phyloP scores from a whole-genome alignment of 2,888 invertebrate genomes.

The Drosophila mercatorum region DNA sequence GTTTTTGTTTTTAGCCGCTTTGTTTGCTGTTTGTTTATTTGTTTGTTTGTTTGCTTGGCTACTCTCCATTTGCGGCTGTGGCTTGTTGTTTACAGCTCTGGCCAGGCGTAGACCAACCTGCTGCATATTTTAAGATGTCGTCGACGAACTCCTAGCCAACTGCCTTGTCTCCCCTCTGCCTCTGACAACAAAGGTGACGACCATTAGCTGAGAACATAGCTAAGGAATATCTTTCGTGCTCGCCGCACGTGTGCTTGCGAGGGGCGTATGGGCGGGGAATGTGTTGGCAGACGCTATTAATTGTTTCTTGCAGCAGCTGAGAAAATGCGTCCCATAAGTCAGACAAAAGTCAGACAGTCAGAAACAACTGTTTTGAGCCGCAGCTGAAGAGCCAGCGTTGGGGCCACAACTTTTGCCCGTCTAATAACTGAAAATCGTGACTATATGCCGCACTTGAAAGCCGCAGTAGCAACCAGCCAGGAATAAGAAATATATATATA shows the following conservation, averaged over 20 bases:
- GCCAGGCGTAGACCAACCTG: constrained; percentile 53
- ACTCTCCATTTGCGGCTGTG: constrained; percentile 76
- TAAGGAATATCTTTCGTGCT: constrained; percentile 56
- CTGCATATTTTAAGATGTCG: constrained; percentile 79
- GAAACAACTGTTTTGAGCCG: constrained; percentile 48
- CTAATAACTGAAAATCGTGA: constrained; percentile 80
- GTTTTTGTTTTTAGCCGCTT: constrained; percentile 40
- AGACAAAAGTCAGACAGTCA: constrained; percentile 28
- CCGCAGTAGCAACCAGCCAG: constrained; percentile 28
- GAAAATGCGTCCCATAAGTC: constrained; percentile 72
- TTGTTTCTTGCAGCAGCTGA: constrained; percentile 73
- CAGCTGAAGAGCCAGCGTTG: constrained; percentile 37
- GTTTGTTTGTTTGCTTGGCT: constrained; percentile 59
- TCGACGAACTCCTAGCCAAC: constrained; percentile 44
- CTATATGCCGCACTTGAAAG: constrained; percentile 75
- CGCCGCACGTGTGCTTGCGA: constrained; percentile 49
- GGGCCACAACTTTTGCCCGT: constrained; percentile 59
- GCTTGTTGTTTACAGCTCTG: constrained; percentile 64
- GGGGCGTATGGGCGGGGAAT: constrained; percentile 11
- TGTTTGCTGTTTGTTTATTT: constrained; percentile 23
- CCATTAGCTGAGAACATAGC: constrained; percentile 59
- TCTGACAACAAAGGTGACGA: constrained; percentile 68
- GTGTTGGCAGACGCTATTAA: constrained; percentile 74
- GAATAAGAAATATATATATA: constrained; percentile 39
- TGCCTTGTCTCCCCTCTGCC: constrained; percentile 17